phyloP scores from a whole-genome alignment of 2,888 invertebrate genomes.

The Lepidocyrtoides sp. region DNA sequence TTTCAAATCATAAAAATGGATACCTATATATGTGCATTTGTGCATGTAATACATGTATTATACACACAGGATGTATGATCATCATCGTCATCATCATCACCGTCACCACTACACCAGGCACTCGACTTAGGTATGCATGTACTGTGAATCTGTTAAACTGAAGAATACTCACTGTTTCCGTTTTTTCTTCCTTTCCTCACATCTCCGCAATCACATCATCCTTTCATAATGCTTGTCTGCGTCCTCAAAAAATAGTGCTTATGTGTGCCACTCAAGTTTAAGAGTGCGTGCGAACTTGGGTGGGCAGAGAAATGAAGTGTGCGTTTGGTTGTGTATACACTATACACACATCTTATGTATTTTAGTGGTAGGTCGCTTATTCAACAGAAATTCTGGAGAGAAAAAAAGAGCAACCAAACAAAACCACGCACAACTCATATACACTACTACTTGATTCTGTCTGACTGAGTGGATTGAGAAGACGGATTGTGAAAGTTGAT shows the following conservation, averaged over 20 bases:
- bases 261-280: slow-evolving; percentile 16
- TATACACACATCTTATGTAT: no score
- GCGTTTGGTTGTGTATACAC: no score
- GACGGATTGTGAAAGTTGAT: not conserved
- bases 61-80: not conserved
- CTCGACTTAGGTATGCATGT: not conserved
- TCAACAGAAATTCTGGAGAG: no score
- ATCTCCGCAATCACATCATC: not conserved
- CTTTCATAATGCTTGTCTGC: not conserved
- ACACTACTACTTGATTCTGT: slow-evolving; percentile 45
- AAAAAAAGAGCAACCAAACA: slow-evolving; percentile 38
- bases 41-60: no score
- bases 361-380: no score
- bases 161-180: slow-evolving; percentile 16
- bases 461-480: no score
- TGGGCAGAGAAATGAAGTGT: slow-evolving; percentile 5
- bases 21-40: not conserved
- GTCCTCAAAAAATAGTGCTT: slow-evolving; percentile 15
- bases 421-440: not conserved
- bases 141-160: not conserved
- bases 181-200: not conserved
- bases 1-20: no score
- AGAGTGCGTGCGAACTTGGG: slow-evolving; percentile 36
- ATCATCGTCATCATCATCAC: not conserved
- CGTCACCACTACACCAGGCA: not conserved